A percentile compares a stretch with the other conserved stretches of the same genome.
Conservation (phyloP, 2,888 invertebrate species). For the Xestoiulus laeticollis region DNA sequence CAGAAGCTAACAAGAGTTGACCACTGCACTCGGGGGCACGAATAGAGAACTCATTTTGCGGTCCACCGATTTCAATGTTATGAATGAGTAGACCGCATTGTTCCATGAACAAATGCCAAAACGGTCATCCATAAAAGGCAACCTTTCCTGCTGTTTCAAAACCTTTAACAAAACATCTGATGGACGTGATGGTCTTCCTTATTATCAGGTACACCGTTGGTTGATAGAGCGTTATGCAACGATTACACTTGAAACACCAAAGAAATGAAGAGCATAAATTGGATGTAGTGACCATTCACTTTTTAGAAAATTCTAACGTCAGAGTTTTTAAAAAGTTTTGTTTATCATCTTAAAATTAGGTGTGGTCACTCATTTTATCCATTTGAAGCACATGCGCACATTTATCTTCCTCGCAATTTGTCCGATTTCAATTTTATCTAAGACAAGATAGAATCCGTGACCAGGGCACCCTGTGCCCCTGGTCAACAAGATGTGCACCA, state of each 20-base stretch:
- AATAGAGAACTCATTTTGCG: background rate
- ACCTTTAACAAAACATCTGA: background rate
- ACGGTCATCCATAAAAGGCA: conserved; percentile 35
- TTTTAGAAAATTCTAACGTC: no score
- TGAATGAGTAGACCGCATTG: conserved; percentile 35
- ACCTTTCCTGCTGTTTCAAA: background rate
- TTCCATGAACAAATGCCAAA: background rate
- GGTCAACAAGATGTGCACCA: no score
- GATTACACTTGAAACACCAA: background rate
- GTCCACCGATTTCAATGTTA: conserved; percentile 38
- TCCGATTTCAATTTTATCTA: no score
- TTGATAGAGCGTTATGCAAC: background rate
- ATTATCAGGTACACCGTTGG: background rate
- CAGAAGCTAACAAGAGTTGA: background rate
- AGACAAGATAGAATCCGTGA: no score
- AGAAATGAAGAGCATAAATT: background rate
- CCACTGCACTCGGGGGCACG: background rate
- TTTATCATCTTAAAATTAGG: no score
- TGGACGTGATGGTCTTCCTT: background rate
- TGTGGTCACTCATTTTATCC: no score
- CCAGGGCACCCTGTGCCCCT: no score
- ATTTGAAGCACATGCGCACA: no score
- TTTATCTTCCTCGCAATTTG: no score
- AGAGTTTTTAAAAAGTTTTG: no score
- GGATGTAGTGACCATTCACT: no score